Evolutionary conservation across 1,140 invertebrate species (phyloP), one percentile per base, ranked within the genome.

Genomic region (Hyles euphorbiae): DNA sequence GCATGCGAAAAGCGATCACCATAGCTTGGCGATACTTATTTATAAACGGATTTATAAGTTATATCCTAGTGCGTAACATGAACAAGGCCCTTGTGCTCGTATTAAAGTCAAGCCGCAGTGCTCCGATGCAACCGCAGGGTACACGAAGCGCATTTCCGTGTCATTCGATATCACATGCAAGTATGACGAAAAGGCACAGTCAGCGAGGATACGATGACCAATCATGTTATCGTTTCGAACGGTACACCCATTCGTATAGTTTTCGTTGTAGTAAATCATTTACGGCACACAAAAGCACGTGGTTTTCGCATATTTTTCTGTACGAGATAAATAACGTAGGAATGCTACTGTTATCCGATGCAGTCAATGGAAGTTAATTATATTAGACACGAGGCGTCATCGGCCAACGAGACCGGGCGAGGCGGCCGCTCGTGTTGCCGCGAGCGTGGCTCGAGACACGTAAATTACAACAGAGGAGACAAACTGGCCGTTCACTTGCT

Each of bases 361-460:
- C 65, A 70, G 70, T 76, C 75, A 83, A 83, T 78, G 73, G 71
- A 56, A 72, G 72, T 71, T 79, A 78, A 81, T 81, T 80, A 72
- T 72, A 72, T 71, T 62, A 61, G 66, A 67, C 63, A 60, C 59
- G 63, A 74, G 67, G 72, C 71, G 68, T 78, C 76, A 73, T 63
- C 59, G 65, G 52, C 57, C 59, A 65, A 52, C 45, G 11, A 51
- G 44, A 63, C 34, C 56, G 53, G 50, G 60, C 61, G 45, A 57
- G 55, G 32, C 33, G 46, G 51, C 34, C 45, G 53, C 49, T 56
- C 43, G 53, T 45, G 36, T 43, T 5, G 63, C 58, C 55, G 45
- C 51, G 40, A 61, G 63, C 72, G 58, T 61, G 60, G 48, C 63
- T 60, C 34, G 60, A 65, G 58, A 70, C 67, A 69, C 67, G 65